Base-by-base conservation (phyloP, 2,888 invertebrate genomes). In the Dugesia japonica region DNA sequence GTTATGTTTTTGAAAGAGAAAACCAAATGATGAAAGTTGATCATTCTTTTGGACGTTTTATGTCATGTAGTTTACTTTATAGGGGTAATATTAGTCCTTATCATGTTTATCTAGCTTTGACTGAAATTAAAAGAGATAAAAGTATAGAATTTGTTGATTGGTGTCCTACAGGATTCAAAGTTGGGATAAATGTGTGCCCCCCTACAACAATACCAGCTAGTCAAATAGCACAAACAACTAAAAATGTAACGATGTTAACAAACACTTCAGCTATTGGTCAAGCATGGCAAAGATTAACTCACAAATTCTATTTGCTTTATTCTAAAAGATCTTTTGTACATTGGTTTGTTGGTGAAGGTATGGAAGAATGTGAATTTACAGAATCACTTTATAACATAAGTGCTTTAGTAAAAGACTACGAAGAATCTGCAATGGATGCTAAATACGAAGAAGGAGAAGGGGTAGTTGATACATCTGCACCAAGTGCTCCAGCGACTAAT, bases 1-100 rank as follows among this genome's bases (percentile, higher is more conserved):
- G 92, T 83, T 90, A 91, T 20, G 93, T 92, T 85, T 77, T 89
- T 89, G 13, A 92, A 88, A 83, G 90, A 82, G 89, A 89, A 80
- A 90, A 90, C 84, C 92, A 92, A 86, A 91, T 92, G 91, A 91
- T 92, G 0, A 89, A 89, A 81, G 90, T 92, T 26, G 75, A 77
- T 28, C 74, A 38, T 20, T 17, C 23, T 17, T 56, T 72, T 17
- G 26, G 31, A 1, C 71, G 71, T n/a, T 77, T 78, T 72, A 77
- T 77, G 77, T 72, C 77, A n/a, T 77, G 77, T 27, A 71, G 76
- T 56, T 33, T 77, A 17, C 28, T 79, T 9, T 79, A 42, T 42
- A 38, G 79, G 26, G 79, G 79, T 9, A 82, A 82, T 73, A 27
- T 76, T n/a, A 23, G 26, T 27, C 75, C 77, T 27, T 23, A 76